Evolutionary conservation across 2,888 invertebrate genomes (phyloP).

Genomic region (Sinotaia quadrata): DNA sequence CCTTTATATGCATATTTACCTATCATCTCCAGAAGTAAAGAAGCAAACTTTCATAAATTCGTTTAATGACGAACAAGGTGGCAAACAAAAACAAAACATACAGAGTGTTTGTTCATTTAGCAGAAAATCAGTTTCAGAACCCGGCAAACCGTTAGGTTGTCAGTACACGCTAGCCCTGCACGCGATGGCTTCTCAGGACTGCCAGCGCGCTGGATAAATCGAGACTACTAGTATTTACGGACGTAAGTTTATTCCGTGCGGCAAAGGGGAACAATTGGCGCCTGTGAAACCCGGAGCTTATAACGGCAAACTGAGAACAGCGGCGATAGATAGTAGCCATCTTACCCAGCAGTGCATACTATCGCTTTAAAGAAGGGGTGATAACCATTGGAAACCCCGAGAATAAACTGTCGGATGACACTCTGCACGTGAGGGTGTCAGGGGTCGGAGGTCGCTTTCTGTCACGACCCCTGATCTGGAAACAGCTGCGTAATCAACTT

Average conservation of each 20-base stretch:
- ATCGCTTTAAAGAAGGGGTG: slow-evolving; percentile 4
- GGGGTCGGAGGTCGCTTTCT: slow-evolving; percentile 20
- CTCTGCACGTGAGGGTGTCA: slow-evolving; percentile 29
- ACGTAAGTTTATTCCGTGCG: neutral
- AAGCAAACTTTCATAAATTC: too few species aligned
- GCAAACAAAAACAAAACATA: too few species aligned
- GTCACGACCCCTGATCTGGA: slow-evolving; percentile 8
- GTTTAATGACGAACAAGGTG: too few species aligned
- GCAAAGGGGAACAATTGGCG: slow-evolving; percentile 14
- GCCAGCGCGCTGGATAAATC: neutral
- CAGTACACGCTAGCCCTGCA: too few species aligned
- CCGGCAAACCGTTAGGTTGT: too few species aligned
- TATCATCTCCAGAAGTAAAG: too few species aligned
- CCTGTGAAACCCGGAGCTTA: neutral
- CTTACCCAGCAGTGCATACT: slow-evolving; percentile 19
- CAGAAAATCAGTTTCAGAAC: too few species aligned
- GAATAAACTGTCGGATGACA: slow-evolving; percentile 29
- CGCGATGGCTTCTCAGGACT: neutral
- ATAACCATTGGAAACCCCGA: slow-evolving; percentile 19
- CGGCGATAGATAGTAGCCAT: slow-evolving; percentile 22
- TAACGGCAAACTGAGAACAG: slow-evolving; percentile 16
- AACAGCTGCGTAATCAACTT: slow-evolving; percentile 26
- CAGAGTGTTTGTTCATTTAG: too few species aligned
- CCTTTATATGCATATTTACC: too few species aligned
- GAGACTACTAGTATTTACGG: neutral